These are phyloP conservation scores for Tetragnatha montana DNA, from an alignment of 2,888 invertebrate species.

Conservation along the genomic window DNA sequence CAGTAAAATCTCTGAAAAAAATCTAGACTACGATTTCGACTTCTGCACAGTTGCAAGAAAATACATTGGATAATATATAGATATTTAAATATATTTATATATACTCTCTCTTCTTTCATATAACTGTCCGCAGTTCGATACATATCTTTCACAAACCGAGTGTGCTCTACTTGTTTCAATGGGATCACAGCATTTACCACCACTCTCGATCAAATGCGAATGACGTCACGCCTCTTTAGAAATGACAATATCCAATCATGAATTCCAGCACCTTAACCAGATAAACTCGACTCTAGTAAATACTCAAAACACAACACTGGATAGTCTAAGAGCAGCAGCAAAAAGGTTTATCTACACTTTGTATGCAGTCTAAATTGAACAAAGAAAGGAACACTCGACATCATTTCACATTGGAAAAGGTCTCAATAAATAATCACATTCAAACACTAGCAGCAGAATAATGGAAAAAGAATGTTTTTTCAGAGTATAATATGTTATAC, in stretches of 20 bases:
- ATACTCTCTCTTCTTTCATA: constrained; percentile 55
- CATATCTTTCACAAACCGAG: constrained; percentile 37
- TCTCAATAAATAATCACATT: background rate
- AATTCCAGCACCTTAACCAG: background rate
- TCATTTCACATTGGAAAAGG: background rate
- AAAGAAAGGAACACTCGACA: background rate
- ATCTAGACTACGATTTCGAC: constrained; percentile 62
- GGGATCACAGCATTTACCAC: constrained; percentile 53
- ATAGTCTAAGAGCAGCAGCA: background rate
- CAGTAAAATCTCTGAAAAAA: constrained; percentile 49
- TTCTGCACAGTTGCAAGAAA: constrained; percentile 49
- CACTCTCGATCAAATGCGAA: constrained; percentile 9
- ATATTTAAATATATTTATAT: constrained; percentile 41
- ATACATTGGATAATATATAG: constrained; percentile 54
- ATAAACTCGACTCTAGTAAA: background rate
- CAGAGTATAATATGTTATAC: too few species aligned
- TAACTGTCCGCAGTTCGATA: constrained; percentile 47
- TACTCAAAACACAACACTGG: background rate
- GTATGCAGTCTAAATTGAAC: background rate
- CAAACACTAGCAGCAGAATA: background rate
- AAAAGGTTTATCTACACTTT: too few species aligned
- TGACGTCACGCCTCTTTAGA: background rate
- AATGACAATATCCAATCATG: background rate
- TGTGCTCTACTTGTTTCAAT: constrained; percentile 32
- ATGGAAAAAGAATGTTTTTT: too few species aligned